Evolutionary conservation across 1,140 invertebrate genomes (phyloP).

Genomic region (Drosophila dunni): DNA sequence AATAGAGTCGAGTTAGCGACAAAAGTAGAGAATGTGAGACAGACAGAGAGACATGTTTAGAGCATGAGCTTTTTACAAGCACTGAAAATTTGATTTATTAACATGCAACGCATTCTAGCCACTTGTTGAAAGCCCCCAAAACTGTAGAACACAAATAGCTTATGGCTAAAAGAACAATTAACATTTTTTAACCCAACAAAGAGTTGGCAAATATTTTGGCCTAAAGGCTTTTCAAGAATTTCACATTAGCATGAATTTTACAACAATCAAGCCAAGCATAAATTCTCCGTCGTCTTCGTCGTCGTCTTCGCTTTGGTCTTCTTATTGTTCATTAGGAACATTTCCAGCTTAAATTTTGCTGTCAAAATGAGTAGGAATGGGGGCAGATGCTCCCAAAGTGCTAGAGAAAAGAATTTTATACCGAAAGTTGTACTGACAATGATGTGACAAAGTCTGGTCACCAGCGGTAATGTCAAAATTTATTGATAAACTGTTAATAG

Average conservation of each 20-base stretch:
- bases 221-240: slow-evolving; percentile 12
- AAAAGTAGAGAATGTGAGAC: background rate
- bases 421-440: background rate
- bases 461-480: too few relatives aligned
- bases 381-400: background rate
- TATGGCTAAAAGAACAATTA: slow-evolving; percentile 8
- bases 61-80: slow-evolving; percentile 16
- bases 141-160: slow-evolving; percentile 2
- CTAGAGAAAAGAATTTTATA: background rate
- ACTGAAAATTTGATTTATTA: slow-evolving; percentile 66
- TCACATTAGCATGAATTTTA: slow-evolving; percentile 5
- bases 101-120: slow-evolving; percentile 49
- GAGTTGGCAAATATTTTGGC: slow-evolving; percentile 9
- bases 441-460: background rate
- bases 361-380: background rate
- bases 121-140: slow-evolving; percentile 52
- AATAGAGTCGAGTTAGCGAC: background rate
- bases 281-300: background rate
- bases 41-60: background rate
- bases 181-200: slow-evolving; percentile 1
- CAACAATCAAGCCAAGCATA: background rate
- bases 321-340: background rate
- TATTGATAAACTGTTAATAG: too few relatives aligned
- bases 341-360: background rate
- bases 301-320: background rate